These are phyloP conservation scores for Athetis lepigone DNA, from an alignment of 2,888 invertebrate species.

Conservation along the genomic window DNA sequence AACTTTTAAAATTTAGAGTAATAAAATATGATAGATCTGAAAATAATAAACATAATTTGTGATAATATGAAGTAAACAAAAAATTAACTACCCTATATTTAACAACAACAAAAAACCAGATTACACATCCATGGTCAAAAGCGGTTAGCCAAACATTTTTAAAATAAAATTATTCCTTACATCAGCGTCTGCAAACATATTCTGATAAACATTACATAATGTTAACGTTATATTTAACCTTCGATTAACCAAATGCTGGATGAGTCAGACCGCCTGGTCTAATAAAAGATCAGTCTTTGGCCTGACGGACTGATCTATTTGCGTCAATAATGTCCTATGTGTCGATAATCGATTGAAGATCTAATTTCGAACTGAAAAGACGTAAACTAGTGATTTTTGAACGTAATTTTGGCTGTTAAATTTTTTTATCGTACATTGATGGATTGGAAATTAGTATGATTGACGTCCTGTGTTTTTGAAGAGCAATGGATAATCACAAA, in stretches of 20 bases:
- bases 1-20: no score
- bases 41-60: no score
- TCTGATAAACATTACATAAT: conserved; percentile 69
- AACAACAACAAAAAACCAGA: neutral
- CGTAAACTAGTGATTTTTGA: conserved; percentile 4
- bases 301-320: conserved; percentile 79
- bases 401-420: neutral
- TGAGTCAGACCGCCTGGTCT: conserved; percentile 83
- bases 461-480: conserved; percentile 5
- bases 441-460: neutral
- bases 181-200: conserved; percentile 45
- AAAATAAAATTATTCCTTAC: conserved; percentile 34
- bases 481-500: neutral
- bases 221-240: conserved; percentile 80
- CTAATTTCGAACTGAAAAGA: conserved; percentile 38
- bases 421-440: conserved; percentile 2
- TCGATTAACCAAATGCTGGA: conserved; percentile 85
- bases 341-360: conserved; percentile 62
- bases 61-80: neutral
- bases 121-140: conserved; percentile 9
- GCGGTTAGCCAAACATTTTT: conserved; percentile 24
- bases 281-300: conserved; percentile 82
- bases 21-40: no score
- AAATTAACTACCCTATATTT: neutral
- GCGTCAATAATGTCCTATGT: conserved; percentile 66